Base-by-base conservation (phyloP, 1,140 invertebrate species). In the Halictus rubicundus region DNA sequence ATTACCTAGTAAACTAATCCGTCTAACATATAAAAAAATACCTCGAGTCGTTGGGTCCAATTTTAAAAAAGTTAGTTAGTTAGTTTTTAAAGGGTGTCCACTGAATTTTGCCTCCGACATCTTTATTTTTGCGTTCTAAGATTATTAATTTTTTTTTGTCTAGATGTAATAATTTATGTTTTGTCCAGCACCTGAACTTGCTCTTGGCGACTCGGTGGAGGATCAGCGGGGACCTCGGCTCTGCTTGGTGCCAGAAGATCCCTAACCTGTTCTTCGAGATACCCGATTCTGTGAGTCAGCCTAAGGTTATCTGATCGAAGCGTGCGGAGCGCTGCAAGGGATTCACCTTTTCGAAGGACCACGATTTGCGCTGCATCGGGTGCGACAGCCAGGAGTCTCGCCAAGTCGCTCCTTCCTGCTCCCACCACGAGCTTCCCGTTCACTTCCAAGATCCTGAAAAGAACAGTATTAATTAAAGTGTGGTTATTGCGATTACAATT, bases 261-360 rank as follows among this genome's bases (percentile, higher is more conserved):
- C 0, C 94, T 93, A 65, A 98, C 97, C 91, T 98, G 97, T 84
- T 98, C 97, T 89, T 98, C 97, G 59, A 98, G 94, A 90, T 98
- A 98, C 3, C 96, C 96, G 64, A 98, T 98, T 69, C 97, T 94
- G 90, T 98, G 97, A 10, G 96, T 97, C 61, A 98, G 93, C 63
- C 97, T 94, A 23, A 97, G 95, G 90, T 97, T 97, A 91, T 98
- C 97, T 37, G 95, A 95, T 87, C 96, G 94, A 2, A 96, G 91
- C 4, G 94, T 94, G 23, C 94, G 92, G 83, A 95, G 93, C 0
- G 95, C 94, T 59, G 95, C 94, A 19, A 96, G 94, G 2, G 95
- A 95, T 23, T 94, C 85, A 88, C 93, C 86, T 84, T 93, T 92
- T 78, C 94, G 83, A 74, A 94, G 80, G 46, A 94, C 87, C 32